Evolutionary conservation across 2,113 vertebrate genomes (phyloP).

Genomic region (Heteronetta atricapilla): DNA sequence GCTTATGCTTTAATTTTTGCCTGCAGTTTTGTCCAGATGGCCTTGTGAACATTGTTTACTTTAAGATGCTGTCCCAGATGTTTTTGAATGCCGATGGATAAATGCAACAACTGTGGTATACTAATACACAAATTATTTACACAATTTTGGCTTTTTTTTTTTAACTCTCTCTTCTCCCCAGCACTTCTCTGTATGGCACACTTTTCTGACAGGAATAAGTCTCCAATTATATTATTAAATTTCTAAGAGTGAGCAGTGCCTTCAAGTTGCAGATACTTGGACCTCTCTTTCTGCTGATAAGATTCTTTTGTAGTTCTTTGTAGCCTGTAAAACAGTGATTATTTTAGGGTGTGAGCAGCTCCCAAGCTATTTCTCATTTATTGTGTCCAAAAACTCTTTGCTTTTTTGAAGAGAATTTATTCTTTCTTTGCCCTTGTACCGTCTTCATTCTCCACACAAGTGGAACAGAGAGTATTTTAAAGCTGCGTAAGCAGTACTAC

Average conservation of each 20-base stretch:
- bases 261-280: neutral
- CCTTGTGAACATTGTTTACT: conserved; percentile 97
- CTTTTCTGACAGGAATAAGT: neutral
- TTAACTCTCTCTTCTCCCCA: conserved; percentile 58
- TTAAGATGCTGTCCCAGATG: conserved; percentile 94
- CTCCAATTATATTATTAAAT: neutral
- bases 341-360: neutral
- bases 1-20: conserved; percentile 91
- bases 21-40: conserved; percentile 94
- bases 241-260: neutral
- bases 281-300: neutral
- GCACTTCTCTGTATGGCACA: neutral
- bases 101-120: conserved; percentile 76
- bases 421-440: neutral
- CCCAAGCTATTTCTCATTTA: neutral
- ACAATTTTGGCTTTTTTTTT: conserved; percentile 44
- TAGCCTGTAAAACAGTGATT: neutral
- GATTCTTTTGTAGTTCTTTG: neutral
- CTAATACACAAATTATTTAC: conserved; percentile 75
- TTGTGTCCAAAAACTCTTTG: neutral
- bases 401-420: neutral
- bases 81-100: conserved; percentile 80
- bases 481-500: neutral
- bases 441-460: neutral
- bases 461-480: neutral